Evolutionary conservation across 2,888 invertebrate genomes (phyloP).

Genomic region (Auanema sp.): DNA sequence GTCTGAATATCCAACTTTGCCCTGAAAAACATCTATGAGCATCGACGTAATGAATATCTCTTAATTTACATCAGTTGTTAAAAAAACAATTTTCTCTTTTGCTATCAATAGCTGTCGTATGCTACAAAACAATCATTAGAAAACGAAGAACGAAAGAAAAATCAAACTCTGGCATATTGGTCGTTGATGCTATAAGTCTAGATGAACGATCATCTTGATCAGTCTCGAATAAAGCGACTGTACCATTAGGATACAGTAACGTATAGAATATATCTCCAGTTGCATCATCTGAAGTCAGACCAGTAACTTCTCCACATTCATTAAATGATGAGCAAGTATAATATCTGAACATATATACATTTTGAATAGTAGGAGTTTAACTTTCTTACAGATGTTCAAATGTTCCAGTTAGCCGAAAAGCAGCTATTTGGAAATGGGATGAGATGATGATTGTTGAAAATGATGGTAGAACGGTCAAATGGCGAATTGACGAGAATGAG

Average conservation of each 20-base stretch:
- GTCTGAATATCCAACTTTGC: conserved; percentile 51
- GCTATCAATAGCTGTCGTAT: conserved; percentile 48
- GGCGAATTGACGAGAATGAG: not conserved
- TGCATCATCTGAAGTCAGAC: conserved; percentile 46
- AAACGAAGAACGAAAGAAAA: not conserved
- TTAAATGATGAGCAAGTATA: conserved; percentile 43
- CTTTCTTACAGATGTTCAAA: conserved; percentile 53
- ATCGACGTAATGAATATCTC: not conserved
- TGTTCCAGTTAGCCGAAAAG: conserved; percentile 56
- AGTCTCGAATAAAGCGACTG: conserved; percentile 31
- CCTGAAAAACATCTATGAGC: conserved; percentile 10
- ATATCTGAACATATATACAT: conserved; percentile 28
- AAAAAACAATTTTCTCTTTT: conserved; percentile 49
- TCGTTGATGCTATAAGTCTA: conserved; percentile 20
- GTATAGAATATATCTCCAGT: conserved; percentile 31
- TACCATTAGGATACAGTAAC: conserved; percentile 32
- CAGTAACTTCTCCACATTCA: conserved; percentile 59
- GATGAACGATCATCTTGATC: conserved; percentile 25
- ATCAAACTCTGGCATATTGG: conserved; percentile 23
- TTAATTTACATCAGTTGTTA: conserved; percentile 32
- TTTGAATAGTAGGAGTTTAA: conserved; percentile 5
- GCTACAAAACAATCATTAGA: not conserved
- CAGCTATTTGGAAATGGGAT: conserved; percentile 50
- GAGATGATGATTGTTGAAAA: conserved; percentile 40
- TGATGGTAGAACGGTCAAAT: too few relatives aligned